A percentile compares a stretch with the other conserved stretches of the same genome.
Conservation (phyloP, 2,888 invertebrate species). For the Augiades crinisus region DNA sequence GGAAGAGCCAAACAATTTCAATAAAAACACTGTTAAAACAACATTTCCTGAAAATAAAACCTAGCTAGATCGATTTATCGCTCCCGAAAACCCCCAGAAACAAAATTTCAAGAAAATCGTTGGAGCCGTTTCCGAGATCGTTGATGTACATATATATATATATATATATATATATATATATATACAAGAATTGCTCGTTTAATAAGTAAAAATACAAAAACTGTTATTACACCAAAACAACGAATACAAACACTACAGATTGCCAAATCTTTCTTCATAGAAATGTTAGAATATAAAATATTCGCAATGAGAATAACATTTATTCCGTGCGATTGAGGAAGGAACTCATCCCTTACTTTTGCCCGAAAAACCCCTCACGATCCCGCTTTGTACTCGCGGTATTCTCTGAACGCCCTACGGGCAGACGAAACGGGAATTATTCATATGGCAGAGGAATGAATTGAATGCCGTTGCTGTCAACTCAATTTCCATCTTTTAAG, state of each 20-base stretch:
- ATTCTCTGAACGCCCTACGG: not conserved
- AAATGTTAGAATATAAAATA: not conserved
- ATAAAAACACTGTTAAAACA: no score
- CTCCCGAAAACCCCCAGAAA: no score
- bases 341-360: not conserved
- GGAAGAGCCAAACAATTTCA: no score
- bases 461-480: conserved; percentile 12
- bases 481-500: conserved; percentile 8
- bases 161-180: no score
- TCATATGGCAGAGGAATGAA: conserved; percentile 11
- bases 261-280: not conserved
- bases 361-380: not conserved
- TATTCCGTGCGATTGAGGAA: conserved; percentile 4
- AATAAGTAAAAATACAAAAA: no score
- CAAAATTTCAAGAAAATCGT: no score
- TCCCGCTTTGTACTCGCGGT: conserved; percentile 2
- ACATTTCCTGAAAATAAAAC: no score
- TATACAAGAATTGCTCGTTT: no score
- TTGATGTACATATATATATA: no score
- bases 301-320: conserved; percentile 2
- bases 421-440: conserved; percentile 6
- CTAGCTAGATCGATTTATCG: no score
- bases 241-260: not conserved
- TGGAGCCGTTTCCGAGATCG: no score
- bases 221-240: no score